Conservation (phyloP, 1,140 invertebrate genomes). For the Cydia amplana region DNA sequence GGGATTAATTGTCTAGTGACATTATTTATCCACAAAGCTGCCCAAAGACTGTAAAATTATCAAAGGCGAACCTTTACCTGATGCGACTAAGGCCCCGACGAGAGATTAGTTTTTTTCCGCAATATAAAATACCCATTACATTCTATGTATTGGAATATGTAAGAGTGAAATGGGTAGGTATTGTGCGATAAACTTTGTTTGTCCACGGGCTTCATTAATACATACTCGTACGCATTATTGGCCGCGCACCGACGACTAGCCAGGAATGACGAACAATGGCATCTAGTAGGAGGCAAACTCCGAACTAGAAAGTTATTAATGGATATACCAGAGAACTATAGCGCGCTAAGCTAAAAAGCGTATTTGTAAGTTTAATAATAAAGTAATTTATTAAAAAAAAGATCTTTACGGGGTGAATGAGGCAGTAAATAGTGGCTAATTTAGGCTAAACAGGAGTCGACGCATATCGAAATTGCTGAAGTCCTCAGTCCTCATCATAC, state of each 20-base stretch:
- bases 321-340: conserved; percentile 5
- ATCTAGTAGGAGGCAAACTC: background rate
- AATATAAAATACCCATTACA: background rate
- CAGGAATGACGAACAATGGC: background rate
- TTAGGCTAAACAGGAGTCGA: background rate
- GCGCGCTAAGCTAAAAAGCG: conserved; percentile 2
- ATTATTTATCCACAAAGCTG: background rate
- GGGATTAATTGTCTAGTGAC: background rate
- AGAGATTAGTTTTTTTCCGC: background rate
- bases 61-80: background rate
- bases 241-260: conserved; percentile 14
- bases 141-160: background rate
- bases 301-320: background rate
- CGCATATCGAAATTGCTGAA: background rate
- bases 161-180: background rate
- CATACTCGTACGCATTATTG: conserved; percentile 2
- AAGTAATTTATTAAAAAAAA: background rate
- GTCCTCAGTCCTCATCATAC: background rate
- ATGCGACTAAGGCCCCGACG: background rate
- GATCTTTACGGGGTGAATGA: background rate
- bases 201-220: background rate
- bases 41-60: conserved; percentile 1
- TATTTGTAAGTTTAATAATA: background rate
- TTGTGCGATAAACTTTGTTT: background rate
- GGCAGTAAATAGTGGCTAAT: background rate